Conservation (phyloP, 2,888 invertebrate species). For the Nemoura dubitans region DNA sequence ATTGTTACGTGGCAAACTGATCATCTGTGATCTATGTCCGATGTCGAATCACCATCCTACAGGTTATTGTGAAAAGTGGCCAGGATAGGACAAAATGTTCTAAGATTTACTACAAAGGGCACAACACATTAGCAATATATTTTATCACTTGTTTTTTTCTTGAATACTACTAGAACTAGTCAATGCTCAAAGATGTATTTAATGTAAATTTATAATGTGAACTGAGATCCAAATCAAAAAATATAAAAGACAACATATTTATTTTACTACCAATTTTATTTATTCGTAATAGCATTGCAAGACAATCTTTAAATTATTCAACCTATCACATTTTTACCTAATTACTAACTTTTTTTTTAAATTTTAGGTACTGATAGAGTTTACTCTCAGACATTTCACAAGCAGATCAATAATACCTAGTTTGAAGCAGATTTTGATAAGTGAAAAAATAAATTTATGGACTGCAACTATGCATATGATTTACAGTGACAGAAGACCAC, state of each 20-base stretch:
- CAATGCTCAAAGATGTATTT: neutral
- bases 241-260: neutral
- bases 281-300: neutral
- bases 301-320: neutral
- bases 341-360: neutral
- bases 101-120: no score
- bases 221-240: neutral
- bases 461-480: no score
- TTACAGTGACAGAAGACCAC: no score
- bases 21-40: no score
- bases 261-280: neutral
- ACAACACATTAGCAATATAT: no score
- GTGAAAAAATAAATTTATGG: no score
- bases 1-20: no score
- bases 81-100: no score
- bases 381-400: neutral
- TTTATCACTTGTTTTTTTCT: neutral
- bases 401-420: neutral
- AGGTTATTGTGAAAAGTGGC: no score
- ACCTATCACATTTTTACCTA: neutral
- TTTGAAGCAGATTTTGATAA: no score
- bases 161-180: neutral
- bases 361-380: neutral
- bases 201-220: neutral
- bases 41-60: no score